Base-by-base conservation (phyloP, 2,797 vertebrate species). In the Lutjanus campechanus region DNA sequence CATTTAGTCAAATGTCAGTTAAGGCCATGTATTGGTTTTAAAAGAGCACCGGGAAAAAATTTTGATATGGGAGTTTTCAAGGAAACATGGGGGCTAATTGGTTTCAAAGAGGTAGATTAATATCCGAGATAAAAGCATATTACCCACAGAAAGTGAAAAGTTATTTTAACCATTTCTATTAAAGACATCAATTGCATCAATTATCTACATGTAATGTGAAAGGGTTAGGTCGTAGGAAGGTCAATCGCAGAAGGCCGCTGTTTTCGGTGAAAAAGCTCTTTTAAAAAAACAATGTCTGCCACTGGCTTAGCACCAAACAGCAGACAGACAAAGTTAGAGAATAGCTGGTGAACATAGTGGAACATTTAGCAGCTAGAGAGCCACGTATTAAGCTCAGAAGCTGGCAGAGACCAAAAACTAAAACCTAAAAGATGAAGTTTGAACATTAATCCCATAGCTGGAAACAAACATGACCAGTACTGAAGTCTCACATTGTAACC, bases 1-100 rank as follows among this genome's bases (percentile, higher is more conserved):
- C 40, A 68, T 53, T 72, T 40, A 25, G 29, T 46, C 49, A 17
- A 51, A 71, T 74, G 51, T 36, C 22, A 77, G 56, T 72, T 65
- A 25, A 73, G 72, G 25, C 6, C 44, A 69, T 25, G 16, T 19
- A 8, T 40, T 2, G 19, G 41, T 54, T 29, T 40, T 16, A 60
- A 70, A 61, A 73, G 70, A 53, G 9, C 62, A 40, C 19, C 2
- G 22, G 17, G 36, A 41, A 51, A n/a, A 12, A 46, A 61, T 25
- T 12, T 43, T 40, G 15, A 50, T 11, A 11, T 3, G 22, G 1
- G 46, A 70, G 44, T 62, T 69, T 66, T 59, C 10, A 72, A 60
- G 17, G 2, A 66, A 69, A 69, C 43, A 11, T 19, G 15, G 22
- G 29, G 5, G n/a, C 15, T 63, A 65, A 49, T 55, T 15, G 29